A percentile compares a stretch with the other conserved stretches of the same genome.
Conservation (phyloP, 2,113 vertebrate genomes). For the Pampusana beccarii region DNA sequence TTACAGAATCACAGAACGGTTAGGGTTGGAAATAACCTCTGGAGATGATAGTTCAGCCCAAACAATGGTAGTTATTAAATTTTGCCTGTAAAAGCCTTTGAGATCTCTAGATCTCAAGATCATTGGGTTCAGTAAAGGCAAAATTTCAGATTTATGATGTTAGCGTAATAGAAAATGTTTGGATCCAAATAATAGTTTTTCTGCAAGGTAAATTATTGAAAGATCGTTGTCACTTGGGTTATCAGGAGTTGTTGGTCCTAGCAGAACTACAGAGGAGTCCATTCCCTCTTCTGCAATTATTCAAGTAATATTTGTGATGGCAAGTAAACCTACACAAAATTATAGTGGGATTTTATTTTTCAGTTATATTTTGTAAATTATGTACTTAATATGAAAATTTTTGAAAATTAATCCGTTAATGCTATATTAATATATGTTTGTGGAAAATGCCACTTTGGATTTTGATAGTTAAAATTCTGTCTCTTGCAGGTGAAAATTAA, state of each 20-base stretch:
- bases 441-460: neutral
- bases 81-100: neutral
- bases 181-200: neutral
- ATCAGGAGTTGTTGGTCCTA: neutral
- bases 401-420: neutral
- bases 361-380: neutral
- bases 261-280: neutral
- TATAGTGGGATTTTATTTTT: neutral
- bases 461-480: slow-evolving; percentile 10
- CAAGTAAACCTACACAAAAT: neutral
- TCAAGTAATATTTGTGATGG: neutral
- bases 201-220: neutral
- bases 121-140: neutral
- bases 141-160: neutral
- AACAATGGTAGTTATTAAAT: neutral
- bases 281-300: neutral
- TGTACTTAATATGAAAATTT: neutral
- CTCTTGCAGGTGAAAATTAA: slow-evolving; percentile 83
- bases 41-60: no score
- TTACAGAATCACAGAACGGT: neutral
- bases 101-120: neutral
- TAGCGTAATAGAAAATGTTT: neutral
- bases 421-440: neutral
- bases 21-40: no score
- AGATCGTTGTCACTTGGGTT: neutral